Evolutionary conservation across 2,797 vertebrate genomes (phyloP).

Genomic region (Steatocranus sp.): DNA sequence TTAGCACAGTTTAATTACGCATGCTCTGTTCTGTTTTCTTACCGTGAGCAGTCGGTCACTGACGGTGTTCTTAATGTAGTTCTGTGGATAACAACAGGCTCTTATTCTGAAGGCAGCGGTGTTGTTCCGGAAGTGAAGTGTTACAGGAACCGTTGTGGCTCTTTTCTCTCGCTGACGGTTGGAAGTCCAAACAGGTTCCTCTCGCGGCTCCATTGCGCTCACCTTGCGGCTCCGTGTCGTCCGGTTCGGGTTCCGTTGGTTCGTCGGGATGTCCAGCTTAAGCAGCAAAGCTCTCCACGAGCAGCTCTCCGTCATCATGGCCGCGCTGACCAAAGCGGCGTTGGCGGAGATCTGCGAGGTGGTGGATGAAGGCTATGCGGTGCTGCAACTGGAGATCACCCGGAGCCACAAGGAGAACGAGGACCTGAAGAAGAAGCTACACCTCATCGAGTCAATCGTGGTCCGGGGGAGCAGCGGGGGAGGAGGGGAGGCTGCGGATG

Average conservation of each 20-base stretch:
- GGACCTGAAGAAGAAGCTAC: constrained; percentile 60
- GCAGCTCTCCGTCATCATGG: constrained; percentile 72
- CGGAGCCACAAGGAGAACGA: constrained; percentile 67
- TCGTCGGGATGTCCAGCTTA: constrained; percentile 25
- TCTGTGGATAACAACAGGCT: background rate
- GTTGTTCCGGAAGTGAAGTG: background rate
- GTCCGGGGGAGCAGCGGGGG: constrained; percentile 9
- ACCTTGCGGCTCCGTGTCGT: background rate
- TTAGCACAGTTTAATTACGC: background rate
- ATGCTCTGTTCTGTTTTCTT: background rate
- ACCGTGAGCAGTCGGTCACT: background rate
- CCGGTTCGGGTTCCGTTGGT: background rate
- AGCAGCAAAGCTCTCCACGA: constrained; percentile 43
- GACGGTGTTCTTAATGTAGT: background rate
- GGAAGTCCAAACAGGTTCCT: background rate
- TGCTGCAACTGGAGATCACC: constrained; percentile 58
- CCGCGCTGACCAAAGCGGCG: constrained; percentile 65
- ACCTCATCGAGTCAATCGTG: constrained; percentile 58
- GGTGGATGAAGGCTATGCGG: constrained; percentile 62
- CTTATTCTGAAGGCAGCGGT: background rate
- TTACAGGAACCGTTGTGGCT: too few species aligned
- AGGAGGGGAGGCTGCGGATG: background rate
- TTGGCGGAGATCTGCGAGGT: constrained; percentile 71
- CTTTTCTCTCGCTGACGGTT: background rate
- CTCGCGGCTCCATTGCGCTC: background rate